A percentile compares a stretch with the other conserved stretches of the same genome.
Conservation (phyloP, 1,140 invertebrate species). For the Maconellicoccus hirsutus region DNA sequence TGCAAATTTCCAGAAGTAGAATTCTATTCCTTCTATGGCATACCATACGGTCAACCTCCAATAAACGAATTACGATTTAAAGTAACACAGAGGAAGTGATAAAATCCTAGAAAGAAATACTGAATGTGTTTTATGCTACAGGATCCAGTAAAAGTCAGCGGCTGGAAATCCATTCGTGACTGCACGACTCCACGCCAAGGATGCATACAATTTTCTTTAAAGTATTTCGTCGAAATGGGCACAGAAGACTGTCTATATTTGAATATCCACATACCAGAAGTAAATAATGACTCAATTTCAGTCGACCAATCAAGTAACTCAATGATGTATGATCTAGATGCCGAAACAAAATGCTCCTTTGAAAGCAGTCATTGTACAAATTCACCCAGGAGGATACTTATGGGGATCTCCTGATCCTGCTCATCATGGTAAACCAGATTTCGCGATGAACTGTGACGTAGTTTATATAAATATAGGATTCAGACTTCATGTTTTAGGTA, state of each 20-base stretch:
- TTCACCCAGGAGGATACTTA: no score
- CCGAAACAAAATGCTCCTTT: no score
- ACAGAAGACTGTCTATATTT: constrained; percentile 29
- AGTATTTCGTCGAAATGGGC: background rate
- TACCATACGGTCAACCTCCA: constrained; percentile 30
- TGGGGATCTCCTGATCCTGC: no score
- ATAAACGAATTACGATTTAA: constrained; percentile 29
- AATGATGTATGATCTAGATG: no score
- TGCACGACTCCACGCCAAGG: constrained; percentile 22
- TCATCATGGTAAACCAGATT: no score
- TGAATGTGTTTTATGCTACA: background rate
- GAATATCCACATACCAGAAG: constrained; percentile 26
- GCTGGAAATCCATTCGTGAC: constrained; percentile 24
- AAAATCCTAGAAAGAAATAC: background rate
- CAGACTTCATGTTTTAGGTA: no score
- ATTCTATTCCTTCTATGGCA: constrained; percentile 27
- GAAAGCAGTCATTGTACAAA: no score
- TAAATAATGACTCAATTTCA: no score
- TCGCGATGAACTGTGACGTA: no score
- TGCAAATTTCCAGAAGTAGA: constrained; percentile 14
- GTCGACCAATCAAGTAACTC: no score
- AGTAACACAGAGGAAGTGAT: constrained; percentile 22
- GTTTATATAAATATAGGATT: no score
- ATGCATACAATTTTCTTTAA: constrained; percentile 23
- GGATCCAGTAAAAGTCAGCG: constrained; percentile 23